Base-by-base conservation (phyloP, 2,797 vertebrate species). In the Helarctos malayanus region DNA sequence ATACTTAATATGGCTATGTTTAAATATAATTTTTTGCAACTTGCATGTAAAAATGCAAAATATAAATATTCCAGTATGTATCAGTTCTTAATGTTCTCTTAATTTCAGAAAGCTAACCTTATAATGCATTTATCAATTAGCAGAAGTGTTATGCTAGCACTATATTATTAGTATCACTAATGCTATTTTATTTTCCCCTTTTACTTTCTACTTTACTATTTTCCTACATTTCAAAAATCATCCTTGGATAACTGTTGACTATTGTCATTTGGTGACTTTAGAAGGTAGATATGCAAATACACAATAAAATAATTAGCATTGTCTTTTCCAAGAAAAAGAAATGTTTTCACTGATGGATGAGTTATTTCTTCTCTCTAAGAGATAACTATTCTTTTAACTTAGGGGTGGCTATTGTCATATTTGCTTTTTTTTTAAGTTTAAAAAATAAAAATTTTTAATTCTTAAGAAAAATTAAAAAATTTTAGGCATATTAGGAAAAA, bases 401-500 rank as follows among this genome's bases (percentile, higher is more conserved):
- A 41, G 29, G 3, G 9, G 27, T 89, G 56, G 41, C 57, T 85
- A 69, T 73, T 96, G 25, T 29, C 45, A n/a, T 61, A 87, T 19
- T 41, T 96, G 21, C 15, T 88, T 86, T 86, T 35, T 82, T 73
- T 73, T 45, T 9, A 15, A 15, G 45, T 89, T 65, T 12, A 19
- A 78, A 68, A 35, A 82, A 56, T 65, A n/a, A 29, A 61, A 61
- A 61, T 29, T 61, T 29, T 61, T 61, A 61, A 29, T 13, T 61
- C 15, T 52, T 52, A 14, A 15, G 14, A 29, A 61, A 61, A 61
- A 29, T 14, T 29, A 32, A 63, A 63, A 63, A 41, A 32, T 59
- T 32, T 92, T 68, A 96, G 16, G 84, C 68, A 78, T 82, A 29
- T 94, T 93, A 92, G 59, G 27, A 90, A 91, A 93, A 90, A 73